Evolutionary conservation across 1,140 invertebrate genomes (phyloP).

Genomic region (Polypedilum pembai): DNA sequence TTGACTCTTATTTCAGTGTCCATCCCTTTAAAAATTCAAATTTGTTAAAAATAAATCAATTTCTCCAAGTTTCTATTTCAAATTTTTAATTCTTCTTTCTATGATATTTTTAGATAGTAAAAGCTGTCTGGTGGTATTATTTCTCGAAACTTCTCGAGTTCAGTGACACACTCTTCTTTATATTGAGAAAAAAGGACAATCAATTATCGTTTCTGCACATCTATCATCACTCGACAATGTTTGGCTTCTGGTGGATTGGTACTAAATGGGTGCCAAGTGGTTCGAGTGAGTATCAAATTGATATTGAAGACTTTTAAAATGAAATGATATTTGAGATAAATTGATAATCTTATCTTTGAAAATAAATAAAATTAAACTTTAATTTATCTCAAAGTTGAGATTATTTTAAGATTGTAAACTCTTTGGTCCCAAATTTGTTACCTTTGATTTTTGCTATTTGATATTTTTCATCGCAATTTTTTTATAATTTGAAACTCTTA

Average conservation of each 20-base stretch:
- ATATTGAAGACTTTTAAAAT: no score
- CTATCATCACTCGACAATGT: slow-evolving; percentile 90
- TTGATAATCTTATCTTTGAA: no score
- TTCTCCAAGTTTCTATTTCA: not conserved
- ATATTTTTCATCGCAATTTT: no score
- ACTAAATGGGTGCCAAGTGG: slow-evolving; percentile 95
- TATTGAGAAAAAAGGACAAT: slow-evolving; percentile 77
- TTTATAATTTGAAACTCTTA: no score
- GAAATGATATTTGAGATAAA: no score
- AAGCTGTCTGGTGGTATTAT: slow-evolving; percentile 95
- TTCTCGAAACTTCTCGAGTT: slow-evolving; percentile 92
- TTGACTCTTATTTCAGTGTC: no score
- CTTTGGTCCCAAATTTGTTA: no score
- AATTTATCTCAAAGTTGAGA: no score
- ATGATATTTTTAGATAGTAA: slow-evolving; percentile 64
- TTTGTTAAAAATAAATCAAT: slow-evolving; percentile 5
- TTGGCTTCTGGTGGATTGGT: slow-evolving; percentile 90
- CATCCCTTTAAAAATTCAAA: no score
- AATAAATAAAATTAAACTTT: no score
- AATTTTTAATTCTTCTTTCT: slow-evolving; percentile 22
- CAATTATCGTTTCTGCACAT: slow-evolving; percentile 86
- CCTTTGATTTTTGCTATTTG: no score
- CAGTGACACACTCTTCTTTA: slow-evolving; percentile 87
- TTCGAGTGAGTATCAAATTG: slow-evolving; percentile 60
- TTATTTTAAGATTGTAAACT: no score